These are phyloP conservation scores for Amphibalanus amphitrite DNA, from an alignment of 1,140 invertebrate species.

Conservation along the genomic window DNA sequence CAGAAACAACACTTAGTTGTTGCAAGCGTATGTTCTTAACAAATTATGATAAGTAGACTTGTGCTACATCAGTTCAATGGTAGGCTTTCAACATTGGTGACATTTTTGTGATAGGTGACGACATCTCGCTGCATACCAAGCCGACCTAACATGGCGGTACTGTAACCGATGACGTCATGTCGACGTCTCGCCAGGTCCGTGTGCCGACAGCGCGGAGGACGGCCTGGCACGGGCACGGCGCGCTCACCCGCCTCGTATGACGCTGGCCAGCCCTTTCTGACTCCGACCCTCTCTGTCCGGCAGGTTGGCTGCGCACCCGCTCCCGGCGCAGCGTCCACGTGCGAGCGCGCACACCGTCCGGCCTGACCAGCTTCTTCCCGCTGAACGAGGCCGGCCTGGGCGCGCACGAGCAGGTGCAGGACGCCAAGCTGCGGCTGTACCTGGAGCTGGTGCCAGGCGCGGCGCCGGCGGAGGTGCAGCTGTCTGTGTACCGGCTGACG, in stretches of 20 bases:
- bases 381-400: not conserved
- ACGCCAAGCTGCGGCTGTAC: not conserved
- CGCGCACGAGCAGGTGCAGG: not conserved
- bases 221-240: too few relatives aligned
- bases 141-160: too few relatives aligned
- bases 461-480: not conserved
- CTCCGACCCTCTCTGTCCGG: not conserved
- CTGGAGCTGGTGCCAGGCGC: not conserved
- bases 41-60: too few relatives aligned
- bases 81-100: too few relatives aligned
- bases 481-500: not conserved
- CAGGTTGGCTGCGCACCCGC: not conserved
- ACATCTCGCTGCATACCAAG: too few relatives aligned
- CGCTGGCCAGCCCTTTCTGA: too few relatives aligned
- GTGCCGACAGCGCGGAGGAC: not conserved
- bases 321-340: not conserved
- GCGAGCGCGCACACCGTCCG: not conserved
- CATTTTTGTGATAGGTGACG: too few relatives aligned
- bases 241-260: too few relatives aligned
- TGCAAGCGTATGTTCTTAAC: too few relatives aligned
- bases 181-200: not conserved
- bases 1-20: too few relatives aligned
- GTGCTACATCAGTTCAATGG: too few relatives aligned
- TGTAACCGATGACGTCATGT: too few relatives aligned
- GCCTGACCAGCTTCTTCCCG: not conserved